A percentile compares a stretch with the other conserved stretches of the same genome.
Conservation (phyloP, 2,113 vertebrate genomes). For the Leptocoma aspasia region DNA sequence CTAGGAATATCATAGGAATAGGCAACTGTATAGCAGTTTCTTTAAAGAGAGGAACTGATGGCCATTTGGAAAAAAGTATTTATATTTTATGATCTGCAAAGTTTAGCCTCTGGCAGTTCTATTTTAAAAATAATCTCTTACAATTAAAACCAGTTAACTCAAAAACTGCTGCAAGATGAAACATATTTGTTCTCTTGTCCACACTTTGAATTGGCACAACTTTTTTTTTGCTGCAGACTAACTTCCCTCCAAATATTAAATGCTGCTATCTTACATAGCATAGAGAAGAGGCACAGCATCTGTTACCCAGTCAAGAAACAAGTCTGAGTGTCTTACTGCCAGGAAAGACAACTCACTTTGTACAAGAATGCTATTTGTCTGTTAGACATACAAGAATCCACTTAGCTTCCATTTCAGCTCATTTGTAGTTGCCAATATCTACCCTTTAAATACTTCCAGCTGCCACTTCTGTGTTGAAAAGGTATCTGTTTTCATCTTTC, state of each 20-base stretch:
- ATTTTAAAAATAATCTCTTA: constrained; percentile 14
- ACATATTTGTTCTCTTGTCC: not conserved
- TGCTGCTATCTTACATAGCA: not conserved
- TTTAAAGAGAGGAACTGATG: not conserved
- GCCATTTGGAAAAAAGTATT: not conserved
- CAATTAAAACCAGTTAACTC: constrained; percentile 41
- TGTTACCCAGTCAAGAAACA: not conserved
- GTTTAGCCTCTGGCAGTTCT: not conserved
- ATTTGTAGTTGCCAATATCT: constrained; percentile 45
- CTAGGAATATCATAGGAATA: not conserved
- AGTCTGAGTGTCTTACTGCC: not conserved
- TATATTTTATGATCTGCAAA: constrained; percentile 28
- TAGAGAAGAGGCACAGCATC: not conserved
- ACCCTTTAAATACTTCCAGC: constrained; percentile 46
- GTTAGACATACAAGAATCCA: constrained; percentile 12
- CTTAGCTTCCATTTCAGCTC: constrained; percentile 22
- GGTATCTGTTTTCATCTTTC: constrained; percentile 35
- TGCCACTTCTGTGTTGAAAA: constrained; percentile 18
- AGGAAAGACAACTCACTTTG: constrained; percentile 1
- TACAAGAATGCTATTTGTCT: not conserved
- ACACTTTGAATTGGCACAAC: not conserved
- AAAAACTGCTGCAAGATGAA: not conserved
- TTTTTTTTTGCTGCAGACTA: not conserved
- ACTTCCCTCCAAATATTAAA: not conserved
- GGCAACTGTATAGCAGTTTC: not conserved